Conservation (phyloP, 1,140 invertebrate genomes). For the Drosophila guanche region DNA sequence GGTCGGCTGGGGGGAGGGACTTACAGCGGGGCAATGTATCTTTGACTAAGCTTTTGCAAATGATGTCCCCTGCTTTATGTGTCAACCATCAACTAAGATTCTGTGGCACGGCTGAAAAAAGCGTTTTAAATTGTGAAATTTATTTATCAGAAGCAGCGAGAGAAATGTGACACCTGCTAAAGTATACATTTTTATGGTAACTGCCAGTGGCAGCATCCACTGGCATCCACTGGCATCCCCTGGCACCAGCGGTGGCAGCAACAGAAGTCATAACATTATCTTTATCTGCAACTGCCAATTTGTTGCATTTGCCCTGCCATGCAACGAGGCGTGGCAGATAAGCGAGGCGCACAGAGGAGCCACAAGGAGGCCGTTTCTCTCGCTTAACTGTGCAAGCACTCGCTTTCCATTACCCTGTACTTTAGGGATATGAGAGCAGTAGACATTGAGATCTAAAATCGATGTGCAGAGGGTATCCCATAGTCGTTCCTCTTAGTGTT, state of each 20-base stretch:
- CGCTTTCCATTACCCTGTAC: too few species aligned
- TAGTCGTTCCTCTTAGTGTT: neutral
- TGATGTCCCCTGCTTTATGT: constrained; percentile 36
- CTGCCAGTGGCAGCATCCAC: constrained; percentile 13
- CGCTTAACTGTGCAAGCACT: too few species aligned
- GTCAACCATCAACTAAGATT: constrained; percentile 6
- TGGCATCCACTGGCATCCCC: neutral
- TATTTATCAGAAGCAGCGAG: constrained; percentile 58
- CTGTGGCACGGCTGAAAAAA: constrained; percentile 1
- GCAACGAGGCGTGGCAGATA: constrained; percentile 54
- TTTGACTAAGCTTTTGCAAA: constrained; percentile 30
- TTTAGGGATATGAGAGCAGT: too few species aligned
- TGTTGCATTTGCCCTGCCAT: constrained; percentile 39
- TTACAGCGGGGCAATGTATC: constrained; percentile 21
- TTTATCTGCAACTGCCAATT: constrained; percentile 78
- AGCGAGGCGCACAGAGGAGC: constrained; percentile 20
- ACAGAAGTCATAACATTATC: constrained; percentile 73
- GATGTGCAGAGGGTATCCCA: too few species aligned
- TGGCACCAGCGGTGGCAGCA: constrained; percentile 26
- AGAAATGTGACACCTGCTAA: constrained; percentile 79
- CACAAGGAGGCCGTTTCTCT: constrained; percentile 1
- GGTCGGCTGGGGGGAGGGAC: constrained; percentile 14
- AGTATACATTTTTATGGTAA: constrained; percentile 56
- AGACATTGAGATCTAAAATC: too few species aligned
- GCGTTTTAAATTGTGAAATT: constrained; percentile 58